Conservation (phyloP, 2,113 vertebrate species). For the Dryoscopus gambensis region DNA sequence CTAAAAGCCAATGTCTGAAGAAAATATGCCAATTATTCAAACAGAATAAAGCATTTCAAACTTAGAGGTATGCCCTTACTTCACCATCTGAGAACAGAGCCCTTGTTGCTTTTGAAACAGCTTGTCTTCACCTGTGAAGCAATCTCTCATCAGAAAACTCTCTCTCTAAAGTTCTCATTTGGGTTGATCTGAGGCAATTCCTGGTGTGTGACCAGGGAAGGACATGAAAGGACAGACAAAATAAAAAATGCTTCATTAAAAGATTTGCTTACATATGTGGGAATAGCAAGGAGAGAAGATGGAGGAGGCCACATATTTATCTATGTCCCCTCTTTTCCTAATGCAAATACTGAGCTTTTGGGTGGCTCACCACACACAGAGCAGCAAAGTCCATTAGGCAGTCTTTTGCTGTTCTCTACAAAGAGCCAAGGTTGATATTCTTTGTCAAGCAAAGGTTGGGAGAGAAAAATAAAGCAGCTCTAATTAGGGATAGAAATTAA, state of each 20-base stretch:
- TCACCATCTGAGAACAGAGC: neutral
- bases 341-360: neutral
- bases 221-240: neutral
- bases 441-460: neutral
- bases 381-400: neutral
- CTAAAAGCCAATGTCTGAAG: neutral
- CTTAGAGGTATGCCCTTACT: neutral
- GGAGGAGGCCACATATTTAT: neutral
- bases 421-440: neutral
- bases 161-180: neutral
- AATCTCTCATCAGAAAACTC: neutral
- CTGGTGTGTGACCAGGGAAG: neutral
- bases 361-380: rapidly evolving
- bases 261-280: neutral
- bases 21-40: neutral
- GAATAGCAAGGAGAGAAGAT: neutral
- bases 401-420: neutral
- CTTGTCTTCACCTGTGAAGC: neutral
- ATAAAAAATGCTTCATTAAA: neutral
- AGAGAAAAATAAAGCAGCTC: neutral
- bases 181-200: neutral
- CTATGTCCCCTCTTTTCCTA: no score
- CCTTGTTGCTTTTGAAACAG: neutral
- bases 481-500: neutral
- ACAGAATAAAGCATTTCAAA: neutral